Evolutionary conservation across 2,888 invertebrate genomes (phyloP).

Genomic region (Lamellibrachia columna): DNA sequence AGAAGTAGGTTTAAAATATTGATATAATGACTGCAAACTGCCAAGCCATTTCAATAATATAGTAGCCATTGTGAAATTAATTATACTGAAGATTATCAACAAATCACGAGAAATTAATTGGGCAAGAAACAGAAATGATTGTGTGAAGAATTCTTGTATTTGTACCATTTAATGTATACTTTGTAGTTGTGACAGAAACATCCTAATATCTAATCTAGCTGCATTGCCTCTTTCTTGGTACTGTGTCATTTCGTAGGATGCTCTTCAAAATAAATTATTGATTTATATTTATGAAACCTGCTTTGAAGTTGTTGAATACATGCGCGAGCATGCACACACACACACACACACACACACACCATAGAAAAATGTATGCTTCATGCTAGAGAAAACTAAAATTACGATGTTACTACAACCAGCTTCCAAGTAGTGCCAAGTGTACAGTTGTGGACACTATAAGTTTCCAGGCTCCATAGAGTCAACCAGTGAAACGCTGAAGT

Average conservation of each 20-base stretch:
- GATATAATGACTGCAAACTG: background rate
- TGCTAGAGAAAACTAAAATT: background rate
- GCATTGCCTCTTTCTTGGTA: background rate
- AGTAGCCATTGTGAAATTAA: background rate
- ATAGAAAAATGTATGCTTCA: background rate
- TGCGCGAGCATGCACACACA: background rate
- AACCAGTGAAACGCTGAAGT: too few species aligned
- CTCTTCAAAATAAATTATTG: background rate
- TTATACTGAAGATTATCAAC: background rate
- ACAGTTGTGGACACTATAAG: too few species aligned
- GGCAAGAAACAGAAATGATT: background rate
- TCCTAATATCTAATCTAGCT: background rate
- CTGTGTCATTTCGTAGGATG: conserved; percentile 12
- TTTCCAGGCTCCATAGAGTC: too few species aligned
- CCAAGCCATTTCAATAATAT: background rate
- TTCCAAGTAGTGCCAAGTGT: too few species aligned
- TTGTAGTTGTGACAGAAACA: background rate
- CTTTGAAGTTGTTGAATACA: background rate
- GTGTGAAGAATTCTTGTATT: background rate
- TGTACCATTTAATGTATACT: background rate
- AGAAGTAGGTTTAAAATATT: background rate
- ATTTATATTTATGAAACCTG: conserved; percentile 12
- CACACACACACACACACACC: background rate
- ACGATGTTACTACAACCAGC: too few species aligned
- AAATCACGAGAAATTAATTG: background rate